Percentiles rank a stretch among this genome's conserved stretches.
Evolutionary conservation across 2,113 vertebrate genomes (phyloP).

Genomic region (Phyllostomus hastatus): DNA sequence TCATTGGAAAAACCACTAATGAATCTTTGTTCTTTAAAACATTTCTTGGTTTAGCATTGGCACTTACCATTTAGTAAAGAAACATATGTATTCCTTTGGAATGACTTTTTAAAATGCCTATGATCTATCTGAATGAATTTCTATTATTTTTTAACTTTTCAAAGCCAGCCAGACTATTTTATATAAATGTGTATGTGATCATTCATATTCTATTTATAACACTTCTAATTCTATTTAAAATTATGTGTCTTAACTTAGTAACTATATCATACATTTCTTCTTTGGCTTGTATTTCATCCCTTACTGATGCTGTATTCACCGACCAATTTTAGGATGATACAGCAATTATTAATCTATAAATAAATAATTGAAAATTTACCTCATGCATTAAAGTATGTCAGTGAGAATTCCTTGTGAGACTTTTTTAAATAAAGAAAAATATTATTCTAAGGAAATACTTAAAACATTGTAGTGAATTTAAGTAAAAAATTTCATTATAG

Average conservation of each 20-base stretch:
- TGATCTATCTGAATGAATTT: background rate
- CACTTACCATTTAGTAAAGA: constrained; percentile 14
- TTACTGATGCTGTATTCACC: background rate
- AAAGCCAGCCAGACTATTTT: background rate
- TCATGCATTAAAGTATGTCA: background rate
- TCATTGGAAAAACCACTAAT: background rate
- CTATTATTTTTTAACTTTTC: background rate
- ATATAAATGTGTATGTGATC: background rate
- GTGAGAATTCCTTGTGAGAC: background rate
- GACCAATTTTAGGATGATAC: background rate
- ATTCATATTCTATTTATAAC: background rate
- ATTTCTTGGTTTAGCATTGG: background rate
- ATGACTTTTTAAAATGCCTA: background rate
- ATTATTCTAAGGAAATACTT: background rate
- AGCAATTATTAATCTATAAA: background rate
- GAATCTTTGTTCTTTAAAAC: background rate
- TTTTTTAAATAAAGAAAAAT: background rate
- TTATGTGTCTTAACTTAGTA: background rate
- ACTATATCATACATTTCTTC: background rate
- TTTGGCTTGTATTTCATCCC: background rate
- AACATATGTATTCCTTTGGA: background rate
- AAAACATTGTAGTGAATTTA: background rate
- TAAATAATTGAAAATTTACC: background rate
- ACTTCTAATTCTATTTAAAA: background rate
- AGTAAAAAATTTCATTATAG: background rate